Conservation (phyloP, 2,113 vertebrate species). For the Varanus komodoensis region DNA sequence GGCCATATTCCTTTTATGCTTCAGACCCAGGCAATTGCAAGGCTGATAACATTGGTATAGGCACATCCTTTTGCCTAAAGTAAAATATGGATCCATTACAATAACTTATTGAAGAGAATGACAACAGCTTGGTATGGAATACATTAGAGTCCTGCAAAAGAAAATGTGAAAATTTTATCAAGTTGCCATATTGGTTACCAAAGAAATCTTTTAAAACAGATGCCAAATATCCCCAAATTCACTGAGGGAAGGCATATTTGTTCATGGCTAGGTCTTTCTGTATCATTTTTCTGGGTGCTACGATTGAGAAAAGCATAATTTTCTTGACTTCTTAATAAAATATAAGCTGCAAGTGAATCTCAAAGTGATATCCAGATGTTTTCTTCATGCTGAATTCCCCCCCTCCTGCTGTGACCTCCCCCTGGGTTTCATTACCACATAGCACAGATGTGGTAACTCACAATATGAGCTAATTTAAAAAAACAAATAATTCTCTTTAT, state of each 20-base stretch:
- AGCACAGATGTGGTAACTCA: constrained; percentile 65
- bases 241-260: background rate
- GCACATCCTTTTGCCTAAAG: constrained; percentile 27
- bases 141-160: constrained; percentile 44
- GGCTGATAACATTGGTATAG: background rate
- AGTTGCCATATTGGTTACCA: background rate
- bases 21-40: background rate
- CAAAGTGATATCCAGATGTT: constrained; percentile 64
- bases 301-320: constrained; percentile 60
- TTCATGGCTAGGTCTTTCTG: constrained; percentile 19
- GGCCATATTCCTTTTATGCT: constrained; percentile 9
- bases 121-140: constrained; percentile 10
- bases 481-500: constrained; percentile 74
- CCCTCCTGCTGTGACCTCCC: constrained; percentile 60
- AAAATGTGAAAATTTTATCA: background rate
- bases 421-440: constrained; percentile 66
- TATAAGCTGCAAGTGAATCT: constrained; percentile 70
- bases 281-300: constrained; percentile 44
- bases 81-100: constrained; percentile 4
- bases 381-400: constrained; percentile 67
- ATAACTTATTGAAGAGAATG: background rate
- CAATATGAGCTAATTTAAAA: constrained; percentile 74
- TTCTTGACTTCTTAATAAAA: constrained; percentile 69
- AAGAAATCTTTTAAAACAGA: background rate
- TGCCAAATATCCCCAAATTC: constrained; percentile 33